Conservation (phyloP, 2,888 invertebrate species). For the Deilephila elpenor region DNA sequence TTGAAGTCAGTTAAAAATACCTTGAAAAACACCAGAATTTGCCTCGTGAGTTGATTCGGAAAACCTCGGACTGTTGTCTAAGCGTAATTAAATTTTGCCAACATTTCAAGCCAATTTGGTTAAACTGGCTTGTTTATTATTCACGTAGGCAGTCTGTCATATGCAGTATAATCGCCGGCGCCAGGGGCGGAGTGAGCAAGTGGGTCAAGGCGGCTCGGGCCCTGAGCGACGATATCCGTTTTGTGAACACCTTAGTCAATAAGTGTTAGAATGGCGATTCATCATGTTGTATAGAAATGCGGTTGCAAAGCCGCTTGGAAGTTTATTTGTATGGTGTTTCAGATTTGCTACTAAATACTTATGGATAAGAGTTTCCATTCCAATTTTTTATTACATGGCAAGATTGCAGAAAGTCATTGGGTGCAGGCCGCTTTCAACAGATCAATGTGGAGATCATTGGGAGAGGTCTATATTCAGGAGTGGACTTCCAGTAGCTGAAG, state of each 20-base stretch:
- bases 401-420: no score
- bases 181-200: constrained; percentile 19
- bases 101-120: neutral
- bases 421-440: no score
- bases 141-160: constrained; percentile 13
- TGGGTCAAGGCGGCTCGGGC: constrained; percentile 21
- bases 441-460: no score
- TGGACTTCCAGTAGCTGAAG: no score
- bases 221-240: constrained; percentile 25
- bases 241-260: constrained; percentile 24
- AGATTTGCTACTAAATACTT: neutral
- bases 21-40: neutral
- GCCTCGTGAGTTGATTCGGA: no score
- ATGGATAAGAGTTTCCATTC: neutral
- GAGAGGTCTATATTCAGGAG: no score
- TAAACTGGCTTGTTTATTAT: neutral
- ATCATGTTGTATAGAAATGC: constrained; percentile 24
- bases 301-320: neutral
- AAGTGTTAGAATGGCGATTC: constrained; percentile 21
- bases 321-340: neutral
- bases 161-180: constrained; percentile 19
- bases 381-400: no score
- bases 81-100: neutral
- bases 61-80: neutral
- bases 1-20: no score